Evolutionary conservation across 2,113 vertebrate genomes (phyloP), one percentile per base, ranked within the genome.

Genomic region (Oryzias javanicus): DNA sequence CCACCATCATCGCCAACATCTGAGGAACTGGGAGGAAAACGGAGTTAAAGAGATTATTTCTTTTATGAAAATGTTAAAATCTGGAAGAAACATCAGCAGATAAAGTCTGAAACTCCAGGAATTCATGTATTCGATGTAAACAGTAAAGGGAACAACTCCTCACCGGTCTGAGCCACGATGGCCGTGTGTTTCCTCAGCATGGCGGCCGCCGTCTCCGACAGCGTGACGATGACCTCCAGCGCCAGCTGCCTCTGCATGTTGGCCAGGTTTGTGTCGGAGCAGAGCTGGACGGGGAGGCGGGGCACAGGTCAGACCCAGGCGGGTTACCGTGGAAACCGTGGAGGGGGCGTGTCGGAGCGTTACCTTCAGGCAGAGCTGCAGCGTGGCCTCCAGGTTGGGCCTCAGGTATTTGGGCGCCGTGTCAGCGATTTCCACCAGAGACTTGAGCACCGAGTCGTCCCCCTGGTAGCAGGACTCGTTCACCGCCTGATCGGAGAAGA

Each of bases 1-100:
- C 97, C 80, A 99, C 97, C 97, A 99, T 99, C 96, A 99, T 98
- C 0, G 96, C 87, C 82, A 99, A 80, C 97, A 99, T 99, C 77
- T 98, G 97, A 70, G 95, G 96, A 74, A 99, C 97, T 99, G 68
- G 80, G 71, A 7, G 44, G 7, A 48, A 49, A 44, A 22, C 22
- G 3, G 22, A 22, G 22, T 22, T 27, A 22, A 22, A 22, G 22
- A 22, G 22, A 22, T 2, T 22, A 22, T 22, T 22, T 22, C 3
- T 22, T 22, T n/a, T n/a, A n/a, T n/a, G n/a, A n/a, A 22, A 22
- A 22, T 22, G 22, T 22, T 22, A 2, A 22, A 22, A 22, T 22
- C 22, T 22, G 22, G 22, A 22, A 22, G 22, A 22, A 22, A 22
- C 22, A 22, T 22, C n/a, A n/a, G n/a, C n/a, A n/a, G n/a, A n/a